Evolutionary conservation across 2,797 vertebrate species (phyloP), one percentile per base, ranked within the genome.

Genomic region (Synaphobranchus kaupii): DNA sequence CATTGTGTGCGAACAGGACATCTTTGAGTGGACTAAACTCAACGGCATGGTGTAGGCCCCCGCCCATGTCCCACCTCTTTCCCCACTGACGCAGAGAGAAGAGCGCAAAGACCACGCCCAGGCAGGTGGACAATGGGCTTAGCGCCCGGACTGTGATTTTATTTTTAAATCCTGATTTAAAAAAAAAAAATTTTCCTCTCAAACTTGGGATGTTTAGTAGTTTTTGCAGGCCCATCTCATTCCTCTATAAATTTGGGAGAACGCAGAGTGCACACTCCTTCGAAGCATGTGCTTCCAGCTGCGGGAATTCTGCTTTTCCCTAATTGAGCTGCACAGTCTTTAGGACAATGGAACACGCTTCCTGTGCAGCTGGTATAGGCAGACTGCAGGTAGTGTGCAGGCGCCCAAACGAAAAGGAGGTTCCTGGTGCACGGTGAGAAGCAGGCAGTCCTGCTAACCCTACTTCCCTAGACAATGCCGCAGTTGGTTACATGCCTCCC

Each of bases 1-100:
- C 95, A 99, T 99, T 92, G 98, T 99, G 88, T 99, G 99, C 0
- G 99, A 99, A 92, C 99, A 99, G 95, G 99, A 99, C 96, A 99
- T 99, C 94, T 99, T 98, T 1, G 98, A 99, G 96, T 99, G 99
- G 99, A 99, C 97, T 94, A 99, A 99, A 94, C 96, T 98, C 89
- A 99, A 98, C 1, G 97, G 95, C 39, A 98, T 97, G 95, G 95
- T 96, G 90, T 97, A 78, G 25, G 86, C 47, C 47, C 47, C 44
- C 10, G 7, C 58, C 60, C 78, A 4, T 0, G 48, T 39, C 17
- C 28, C 34, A n/a, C 34, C 63, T 66, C 81, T 10, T 39, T 28
- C 28, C 58, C 47, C 28, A 15, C 31, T 15, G 15, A 44, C 13
- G 12, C 31, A 76, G 34, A 76, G 71, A 76, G 31, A 50, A 48